Base-by-base conservation (phyloP, 2,888 invertebrate genomes). In the Cosmia pyralina region DNA sequence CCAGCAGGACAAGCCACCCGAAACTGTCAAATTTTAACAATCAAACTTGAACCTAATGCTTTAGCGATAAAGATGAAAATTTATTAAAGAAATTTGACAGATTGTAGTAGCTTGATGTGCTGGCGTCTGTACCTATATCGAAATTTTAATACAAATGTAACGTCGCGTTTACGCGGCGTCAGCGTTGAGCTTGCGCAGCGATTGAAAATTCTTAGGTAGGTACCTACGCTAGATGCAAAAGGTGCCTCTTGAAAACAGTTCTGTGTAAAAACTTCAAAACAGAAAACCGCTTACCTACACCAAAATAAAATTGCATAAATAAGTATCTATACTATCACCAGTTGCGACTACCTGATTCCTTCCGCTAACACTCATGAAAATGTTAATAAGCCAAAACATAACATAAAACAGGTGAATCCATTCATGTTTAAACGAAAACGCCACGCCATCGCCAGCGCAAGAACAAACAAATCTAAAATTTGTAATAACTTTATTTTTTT, bases 371-470 rank as follows among this genome's bases (percentile, higher is more conserved):
- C 10, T 1, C 44, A 53, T 38, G 5, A 64, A 50, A 50, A 69
- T n/a, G 22, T 48, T 7, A 41, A 65, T 44, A 6, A 44, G 8
- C 34, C 2, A 5, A 46, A 69, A 72, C 22, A 4, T 48, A 38
- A 72, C 19, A 52, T 34, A 17, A 41, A 63, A 52, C 58, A 58
- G 58, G 28, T 46, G 38, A 63, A 38, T 19, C 28, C n/a, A 46
- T 50, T 58, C 17, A 44, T 17, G 17, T n/a, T 6, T 13, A 38
- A 28, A n/a, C n/a, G n/a, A 65, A 48, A 60, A 69, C n/a, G 4
- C 13, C 13, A 28, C 4, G 4, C 2, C n/a, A 15, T 6, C 41
- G 15, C 2, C n/a, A 15, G 8, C 41, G 15, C 19, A 44, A 70
- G 15, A 53, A 59, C 48, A 53, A 62, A 58, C 52, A 22, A 38